phyloP scores from a whole-genome alignment of 2,797 vertebrate species.

The Cyprinella venusta region DNA sequence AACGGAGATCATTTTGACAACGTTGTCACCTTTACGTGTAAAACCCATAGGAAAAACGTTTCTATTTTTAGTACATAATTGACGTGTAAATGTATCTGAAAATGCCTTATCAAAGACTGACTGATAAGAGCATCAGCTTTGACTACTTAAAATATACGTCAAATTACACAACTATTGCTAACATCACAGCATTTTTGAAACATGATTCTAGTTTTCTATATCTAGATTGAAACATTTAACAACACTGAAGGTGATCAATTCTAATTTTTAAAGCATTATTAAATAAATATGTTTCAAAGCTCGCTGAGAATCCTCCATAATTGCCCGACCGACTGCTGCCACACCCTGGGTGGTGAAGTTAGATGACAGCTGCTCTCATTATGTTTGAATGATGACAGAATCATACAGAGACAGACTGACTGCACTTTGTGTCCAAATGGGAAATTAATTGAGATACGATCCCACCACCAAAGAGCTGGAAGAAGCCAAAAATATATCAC shows the following conservation, averaged over 20 bases:
- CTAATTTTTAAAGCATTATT: neutral
- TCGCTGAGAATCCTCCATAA: neutral
- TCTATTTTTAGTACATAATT: no score
- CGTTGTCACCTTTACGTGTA: no score
- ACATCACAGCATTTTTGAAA: neutral
- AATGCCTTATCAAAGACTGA: neutral
- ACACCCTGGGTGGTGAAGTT: slow-evolving; percentile 58
- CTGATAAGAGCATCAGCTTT: neutral
- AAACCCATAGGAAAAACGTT: no score
- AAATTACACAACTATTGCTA: neutral
- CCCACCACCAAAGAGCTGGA: neutral
- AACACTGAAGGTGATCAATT: neutral
- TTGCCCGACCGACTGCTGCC: slow-evolving; percentile 39
- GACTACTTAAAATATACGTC: neutral
- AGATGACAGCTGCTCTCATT: slow-evolving; percentile 44
- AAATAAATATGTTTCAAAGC: neutral
- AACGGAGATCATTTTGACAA: no score
- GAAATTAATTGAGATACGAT: slow-evolving; percentile 33
- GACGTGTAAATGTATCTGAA: neutral
- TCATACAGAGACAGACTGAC: slow-evolving; percentile 14
- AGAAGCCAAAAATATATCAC: slow-evolving; percentile 7
- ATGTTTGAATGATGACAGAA: slow-evolving; percentile 41
- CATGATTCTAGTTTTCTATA: neutral
- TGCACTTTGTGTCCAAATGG: slow-evolving; percentile 19
- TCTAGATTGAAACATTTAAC: slow-evolving; percentile 2